A percentile compares a stretch with the other conserved stretches of the same genome.
Evolutionary conservation across 2,888 invertebrate species (phyloP).

Genomic region (Habroteleia sp.): DNA sequence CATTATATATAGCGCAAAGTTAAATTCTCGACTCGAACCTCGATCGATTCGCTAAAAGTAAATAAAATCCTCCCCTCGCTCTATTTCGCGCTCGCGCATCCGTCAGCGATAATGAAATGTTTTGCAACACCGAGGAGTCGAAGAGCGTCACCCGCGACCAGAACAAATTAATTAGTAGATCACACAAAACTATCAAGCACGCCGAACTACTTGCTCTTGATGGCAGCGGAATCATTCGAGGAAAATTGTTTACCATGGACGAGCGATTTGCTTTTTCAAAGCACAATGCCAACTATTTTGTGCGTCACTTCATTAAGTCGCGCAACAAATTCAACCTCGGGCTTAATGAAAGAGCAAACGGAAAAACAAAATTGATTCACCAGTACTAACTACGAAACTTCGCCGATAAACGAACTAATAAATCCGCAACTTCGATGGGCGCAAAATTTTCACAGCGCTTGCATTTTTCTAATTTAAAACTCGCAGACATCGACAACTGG

Average conservation of each 20-base stretch:
- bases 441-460: slow-evolving; percentile 12
- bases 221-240: slow-evolving; percentile 30
- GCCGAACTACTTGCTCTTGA: slow-evolving; percentile 26
- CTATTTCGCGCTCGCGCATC: slow-evolving; percentile 59
- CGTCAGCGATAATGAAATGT: slow-evolving; percentile 63
- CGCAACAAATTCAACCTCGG: slow-evolving; percentile 21
- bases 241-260: slow-evolving; percentile 25
- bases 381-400: slow-evolving; percentile 13
- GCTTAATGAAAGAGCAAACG: not conserved
- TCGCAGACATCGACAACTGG: not conserved
- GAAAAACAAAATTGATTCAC: slow-evolving; percentile 11
- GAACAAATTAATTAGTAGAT: slow-evolving; percentile 64
- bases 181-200: slow-evolving; percentile 56
- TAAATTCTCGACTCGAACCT: slow-evolving; percentile 59
- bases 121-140: slow-evolving; percentile 46
- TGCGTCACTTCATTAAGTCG: slow-evolving; percentile 34
- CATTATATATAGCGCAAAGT: slow-evolving; percentile 58
- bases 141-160: slow-evolving; percentile 31
- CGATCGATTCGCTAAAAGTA: slow-evolving; percentile 78
- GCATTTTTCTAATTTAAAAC: slow-evolving; percentile 33
- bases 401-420: slow-evolving; percentile 35
- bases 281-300: slow-evolving; percentile 16
- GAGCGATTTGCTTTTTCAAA: slow-evolving; percentile 14
- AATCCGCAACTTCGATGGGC: slow-evolving; percentile 28
- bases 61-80: slow-evolving; percentile 75